Conservation (phyloP, 2,888 invertebrate species). For the Lymantria monacha region DNA sequence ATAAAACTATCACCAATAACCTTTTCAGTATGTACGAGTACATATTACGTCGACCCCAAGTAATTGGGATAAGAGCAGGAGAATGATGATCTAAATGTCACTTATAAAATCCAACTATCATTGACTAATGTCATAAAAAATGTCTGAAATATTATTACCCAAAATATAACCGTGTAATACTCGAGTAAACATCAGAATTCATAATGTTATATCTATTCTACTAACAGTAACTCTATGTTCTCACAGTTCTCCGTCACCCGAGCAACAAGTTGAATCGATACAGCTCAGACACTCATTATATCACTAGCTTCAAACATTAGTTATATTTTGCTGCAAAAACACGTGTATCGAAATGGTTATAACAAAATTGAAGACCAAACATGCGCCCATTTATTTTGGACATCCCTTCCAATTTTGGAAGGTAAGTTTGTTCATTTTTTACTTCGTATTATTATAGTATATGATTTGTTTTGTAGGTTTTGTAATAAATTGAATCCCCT, state of each 20-base stretch:
- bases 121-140: too few species aligned
- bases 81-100: too few species aligned
- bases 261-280: constrained; percentile 61
- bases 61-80: too few species aligned
- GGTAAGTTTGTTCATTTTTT: constrained; percentile 35
- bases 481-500: too few species aligned
- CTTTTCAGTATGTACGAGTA: too few species aligned
- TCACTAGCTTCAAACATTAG: background rate
- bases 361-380: constrained; percentile 39
- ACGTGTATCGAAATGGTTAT: constrained; percentile 28
- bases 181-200: background rate
- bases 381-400: constrained; percentile 53
- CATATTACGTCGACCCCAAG: too few species aligned
- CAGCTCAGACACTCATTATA: constrained; percentile 3
- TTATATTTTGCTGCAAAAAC: background rate
- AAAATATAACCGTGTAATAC: too few species aligned
- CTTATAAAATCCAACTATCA: too few species aligned
- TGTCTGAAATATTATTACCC: too few species aligned
- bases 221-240: background rate
- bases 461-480: too few species aligned
- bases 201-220: background rate
- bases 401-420: constrained; percentile 63
- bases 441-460: too few species aligned
- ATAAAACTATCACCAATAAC: too few species aligned
- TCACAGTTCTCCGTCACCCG: constrained; percentile 18